phyloP scores from a whole-genome alignment of 2,113 vertebrate species.

The Rhinopithecus roxellana region DNA sequence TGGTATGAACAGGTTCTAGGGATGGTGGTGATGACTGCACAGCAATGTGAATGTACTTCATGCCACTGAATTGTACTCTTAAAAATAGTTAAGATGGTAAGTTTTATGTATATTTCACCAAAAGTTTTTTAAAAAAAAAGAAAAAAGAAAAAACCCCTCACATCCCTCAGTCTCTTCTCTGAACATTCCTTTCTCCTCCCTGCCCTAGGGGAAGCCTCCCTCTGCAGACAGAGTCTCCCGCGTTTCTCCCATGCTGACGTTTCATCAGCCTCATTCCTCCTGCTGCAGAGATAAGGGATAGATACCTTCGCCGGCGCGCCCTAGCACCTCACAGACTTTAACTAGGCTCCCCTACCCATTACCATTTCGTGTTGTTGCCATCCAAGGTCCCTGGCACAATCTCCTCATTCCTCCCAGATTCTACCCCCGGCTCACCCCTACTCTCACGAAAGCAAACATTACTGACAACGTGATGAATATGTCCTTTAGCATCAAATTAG shows the following conservation, averaged over 20 bases:
- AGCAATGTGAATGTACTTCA: neutral
- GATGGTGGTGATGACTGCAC: neutral
- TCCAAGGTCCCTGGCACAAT: neutral
- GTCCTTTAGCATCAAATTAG: neutral
- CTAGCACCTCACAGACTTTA: neutral
- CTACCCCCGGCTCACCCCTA: neutral
- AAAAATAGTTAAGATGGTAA: neutral
- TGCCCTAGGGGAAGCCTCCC: neutral
- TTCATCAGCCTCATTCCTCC: too few relatives aligned
- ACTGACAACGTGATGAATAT: fast-evolving
- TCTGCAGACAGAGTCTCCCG: too few relatives aligned
- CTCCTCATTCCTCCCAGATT: neutral
- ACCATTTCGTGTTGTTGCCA: neutral
- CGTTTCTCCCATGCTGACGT: neutral
- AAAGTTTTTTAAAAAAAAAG: neutral
- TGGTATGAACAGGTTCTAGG: too few relatives aligned
- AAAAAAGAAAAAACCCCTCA: too few relatives aligned
- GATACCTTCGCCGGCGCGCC: fast-evolving
- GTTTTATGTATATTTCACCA: neutral
- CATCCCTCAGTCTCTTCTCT: neutral
- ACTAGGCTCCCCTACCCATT: neutral
- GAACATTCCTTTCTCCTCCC: neutral
- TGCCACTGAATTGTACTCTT: neutral
- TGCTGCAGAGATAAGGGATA: fast-evolving
- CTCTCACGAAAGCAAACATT: fast-evolving